These are phyloP conservation scores for Oreohelix idahoensis DNA, from an alignment of 1,140 invertebrate species.

Conservation along the genomic window DNA sequence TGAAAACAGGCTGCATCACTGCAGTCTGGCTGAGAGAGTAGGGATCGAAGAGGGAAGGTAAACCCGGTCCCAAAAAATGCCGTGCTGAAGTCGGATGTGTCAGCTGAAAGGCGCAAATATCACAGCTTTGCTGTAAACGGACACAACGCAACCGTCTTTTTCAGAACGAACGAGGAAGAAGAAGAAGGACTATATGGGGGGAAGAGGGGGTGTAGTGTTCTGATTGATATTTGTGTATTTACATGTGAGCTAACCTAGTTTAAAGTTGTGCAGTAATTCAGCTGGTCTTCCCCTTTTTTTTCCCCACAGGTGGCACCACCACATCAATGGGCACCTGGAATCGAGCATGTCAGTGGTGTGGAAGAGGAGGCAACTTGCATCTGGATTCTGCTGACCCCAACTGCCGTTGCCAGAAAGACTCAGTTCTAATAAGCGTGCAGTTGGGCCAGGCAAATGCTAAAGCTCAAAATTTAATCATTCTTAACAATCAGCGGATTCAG, in stretches of 20 bases:
- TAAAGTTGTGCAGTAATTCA: neutral
- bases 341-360: conserved; percentile 57
- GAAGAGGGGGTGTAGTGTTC: neutral
- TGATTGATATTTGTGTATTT: neutral
- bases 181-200: too few species aligned
- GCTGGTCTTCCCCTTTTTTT: conserved; percentile 21
- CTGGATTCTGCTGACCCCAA: conserved; percentile 60
- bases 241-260: neutral
- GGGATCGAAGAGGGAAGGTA: too few species aligned
- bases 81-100: too few species aligned
- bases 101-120: too few species aligned
- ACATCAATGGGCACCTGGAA: conserved; percentile 48
- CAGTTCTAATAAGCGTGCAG: conserved; percentile 47
- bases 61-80: too few species aligned
- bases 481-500: neutral
- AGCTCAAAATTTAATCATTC: neutral
- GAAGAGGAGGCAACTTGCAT: conserved; percentile 62
- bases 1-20: too few species aligned
- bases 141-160: too few species aligned
- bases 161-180: too few species aligned
- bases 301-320: conserved; percentile 16
- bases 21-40: too few species aligned
- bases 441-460: neutral
- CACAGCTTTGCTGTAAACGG: too few species aligned
- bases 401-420: conserved; percentile 65